A percentile compares a stretch with the other conserved stretches of the same genome.
Evolutionary conservation across 1,140 invertebrate genomes (phyloP).

Genomic region (Yoshiicerus persimilis): DNA sequence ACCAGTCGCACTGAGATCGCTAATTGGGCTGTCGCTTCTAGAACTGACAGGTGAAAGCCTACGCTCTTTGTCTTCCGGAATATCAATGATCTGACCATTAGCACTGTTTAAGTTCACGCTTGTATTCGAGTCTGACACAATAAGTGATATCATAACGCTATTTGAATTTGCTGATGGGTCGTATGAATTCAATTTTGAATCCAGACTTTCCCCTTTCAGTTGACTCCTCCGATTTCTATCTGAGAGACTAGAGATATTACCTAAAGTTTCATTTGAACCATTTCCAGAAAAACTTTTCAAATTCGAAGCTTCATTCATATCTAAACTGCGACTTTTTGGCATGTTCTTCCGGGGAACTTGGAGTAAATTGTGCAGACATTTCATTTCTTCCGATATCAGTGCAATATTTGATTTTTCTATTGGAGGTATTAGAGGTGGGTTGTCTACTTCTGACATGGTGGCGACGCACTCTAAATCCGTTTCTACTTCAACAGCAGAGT

Average conservation of each 20-base stretch:
- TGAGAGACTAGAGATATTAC: not conserved
- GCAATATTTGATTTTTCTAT: not conserved
- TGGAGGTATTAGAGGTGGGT: not conserved
- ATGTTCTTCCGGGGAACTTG: conserved; percentile 47
- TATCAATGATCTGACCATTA: conserved; percentile 39
- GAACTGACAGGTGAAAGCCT: conserved; percentile 66
- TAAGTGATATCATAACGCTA: conserved; percentile 21
- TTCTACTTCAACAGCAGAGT: conserved; percentile 47
- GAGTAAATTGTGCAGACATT: conserved; percentile 37
- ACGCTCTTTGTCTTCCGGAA: conserved; percentile 31
- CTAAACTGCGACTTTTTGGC: conserved; percentile 51
- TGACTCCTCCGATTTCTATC: not conserved
- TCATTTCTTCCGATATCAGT: conserved; percentile 30
- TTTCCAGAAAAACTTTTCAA: not conserved
- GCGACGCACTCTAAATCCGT: conserved; percentile 27
- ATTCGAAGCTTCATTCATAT: conserved; percentile 43
- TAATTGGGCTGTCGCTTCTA: conserved; percentile 72
- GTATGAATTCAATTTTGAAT: conserved; percentile 47
- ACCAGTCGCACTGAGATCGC: conserved; percentile 56
- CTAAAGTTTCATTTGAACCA: not conserved
- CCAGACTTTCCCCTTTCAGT: conserved; percentile 44
- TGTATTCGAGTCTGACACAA: not conserved
- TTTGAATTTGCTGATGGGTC: conserved; percentile 35
- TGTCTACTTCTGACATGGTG: not conserved
- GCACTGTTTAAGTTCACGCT: conserved; percentile 32